Percentiles rank a stretch among this genome's conserved stretches.
phyloP scores from a whole-genome alignment of 2,888 invertebrate species.

The Cryptus armator region DNA sequence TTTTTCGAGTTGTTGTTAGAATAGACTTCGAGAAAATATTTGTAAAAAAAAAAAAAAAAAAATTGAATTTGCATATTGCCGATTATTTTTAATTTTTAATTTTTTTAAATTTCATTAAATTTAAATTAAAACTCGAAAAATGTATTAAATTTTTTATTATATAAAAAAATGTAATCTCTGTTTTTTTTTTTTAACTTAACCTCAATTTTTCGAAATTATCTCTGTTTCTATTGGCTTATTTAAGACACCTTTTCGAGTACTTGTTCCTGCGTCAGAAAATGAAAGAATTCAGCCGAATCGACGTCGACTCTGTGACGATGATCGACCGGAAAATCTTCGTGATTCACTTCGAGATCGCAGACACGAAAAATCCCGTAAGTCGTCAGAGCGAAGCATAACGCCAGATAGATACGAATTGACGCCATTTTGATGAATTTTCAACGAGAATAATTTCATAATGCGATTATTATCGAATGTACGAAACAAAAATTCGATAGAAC shows the following conservation, averaged over 20 bases:
- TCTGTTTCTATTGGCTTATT: not conserved
- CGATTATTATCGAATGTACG: not conserved
- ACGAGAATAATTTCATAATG: conserved; percentile 35
- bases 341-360: conserved; percentile 73
- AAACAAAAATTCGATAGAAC: not conserved
- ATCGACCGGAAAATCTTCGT: conserved; percentile 70
- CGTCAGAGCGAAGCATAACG: conserved; percentile 28
- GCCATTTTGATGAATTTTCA: conserved; percentile 18
- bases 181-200: too few relatives aligned
- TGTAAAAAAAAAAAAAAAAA: too few relatives aligned
- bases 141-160: too few relatives aligned
- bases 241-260: conserved; percentile 75
- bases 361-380: conserved; percentile 64
- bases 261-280: conserved; percentile 72
- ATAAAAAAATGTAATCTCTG: too few relatives aligned
- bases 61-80: too few relatives aligned
- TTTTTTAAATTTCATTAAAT: too few relatives aligned
- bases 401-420: conserved; percentile 50
- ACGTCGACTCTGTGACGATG: conserved; percentile 72
- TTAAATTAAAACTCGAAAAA: too few relatives aligned
- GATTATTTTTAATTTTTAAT: too few relatives aligned
- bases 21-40: too few relatives aligned
- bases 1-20: too few relatives aligned
- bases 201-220: too few relatives aligned
- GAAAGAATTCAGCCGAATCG: conserved; percentile 68